Evolutionary conservation across 1,140 invertebrate species (phyloP), one percentile per base, ranked within the genome.

Genomic region (Zophobas morio): DNA sequence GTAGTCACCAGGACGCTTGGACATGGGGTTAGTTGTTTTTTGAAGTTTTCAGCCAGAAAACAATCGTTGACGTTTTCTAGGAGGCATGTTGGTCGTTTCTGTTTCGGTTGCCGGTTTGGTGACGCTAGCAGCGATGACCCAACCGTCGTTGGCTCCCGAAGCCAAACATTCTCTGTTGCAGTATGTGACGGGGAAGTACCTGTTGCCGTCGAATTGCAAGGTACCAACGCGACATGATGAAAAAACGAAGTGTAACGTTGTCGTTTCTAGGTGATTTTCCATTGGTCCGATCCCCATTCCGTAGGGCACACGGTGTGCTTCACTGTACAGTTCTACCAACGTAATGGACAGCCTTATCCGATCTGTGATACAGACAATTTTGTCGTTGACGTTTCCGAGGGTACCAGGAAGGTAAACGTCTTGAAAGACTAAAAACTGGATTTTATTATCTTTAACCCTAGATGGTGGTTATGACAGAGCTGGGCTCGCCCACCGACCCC

Each of bases 221-320:
- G 83, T 84, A 66, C 51, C 46, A 40, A 66, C 40, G 1, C 70
- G 47, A 6, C 33, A 6, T 71, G 5, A 51, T 49, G 20, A 49
- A 20, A 5, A 32, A 70, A 8, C 6, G 0, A 33, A 33, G 4
- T 71, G 47, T 33, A 53, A 60, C 46, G 37, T 75, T 51, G 20
- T 20, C 20, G 20, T 70, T 70, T 49, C 0, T 66, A 83, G 82
- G 94, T 96, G 56, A 89, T 90, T 78, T 94, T 93, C 85, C 83
- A 96, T 80, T 98, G 96, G 96, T 90, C 92, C 66, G 95, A 97
- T 85, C 96, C 96, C 8, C 91, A 94, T 76, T 87, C 92, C 6
- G 96, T 98, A 0, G 96, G 96, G 6, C 94, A 94, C 85, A 96
- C 95, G 1, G 94, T 96, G 89, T 95, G 94, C 82, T 97, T 98